Evolutionary conservation across 2,888 invertebrate species (phyloP), one percentile per base, ranked within the genome.

Genomic region (Lepidocyrtinus sp.): DNA sequence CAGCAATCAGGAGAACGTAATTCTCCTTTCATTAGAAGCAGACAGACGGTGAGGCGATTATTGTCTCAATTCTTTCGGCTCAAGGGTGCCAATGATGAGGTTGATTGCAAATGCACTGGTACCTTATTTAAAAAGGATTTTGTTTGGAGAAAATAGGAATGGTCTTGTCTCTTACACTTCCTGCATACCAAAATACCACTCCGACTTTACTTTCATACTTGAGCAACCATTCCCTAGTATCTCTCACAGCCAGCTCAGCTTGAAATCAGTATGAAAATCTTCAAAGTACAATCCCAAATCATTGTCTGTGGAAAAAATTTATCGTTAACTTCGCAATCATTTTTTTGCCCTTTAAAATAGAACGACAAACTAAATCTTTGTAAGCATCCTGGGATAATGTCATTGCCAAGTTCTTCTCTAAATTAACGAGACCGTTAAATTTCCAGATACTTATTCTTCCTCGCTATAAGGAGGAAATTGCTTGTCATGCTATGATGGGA

Each of bases 321-420:
- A 36, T 36, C 36, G 36, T 36, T 12, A 36, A 12, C 12, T 5
- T 36, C 36, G 36, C 12, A 36, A n/a, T n/a, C n/a, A n/a, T n/a
- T n/a, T n/a, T n/a, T n/a, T 36, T 36, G 12, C 36, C n/a, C 55
- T n/a, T 55, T 3, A 55, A 55, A 55, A 55, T 55, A 55, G 17
- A 3, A 55, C 55, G n/a, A n/a, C n/a, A n/a, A 55, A 55, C n/a
- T 55, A n/a, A 55, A 55, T 55, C 55, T 55, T 55, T 2, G 2
- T 12, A 9, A 55, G 17, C 55, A 55, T 3, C 55, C 9, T 55
- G 55, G 17, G 55, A 55, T 55, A 55, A 55, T 55, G 55, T 55
- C 55, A 55, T 55, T 55, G 55, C 55, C 55, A 55, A 55, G 55
- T 55, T 55, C 55, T 55, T 55, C 17, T 55, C n/a, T 55, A 55